phyloP scores from a whole-genome alignment of 2,797 vertebrate species.

The Poeciliopsis gracilis region DNA sequence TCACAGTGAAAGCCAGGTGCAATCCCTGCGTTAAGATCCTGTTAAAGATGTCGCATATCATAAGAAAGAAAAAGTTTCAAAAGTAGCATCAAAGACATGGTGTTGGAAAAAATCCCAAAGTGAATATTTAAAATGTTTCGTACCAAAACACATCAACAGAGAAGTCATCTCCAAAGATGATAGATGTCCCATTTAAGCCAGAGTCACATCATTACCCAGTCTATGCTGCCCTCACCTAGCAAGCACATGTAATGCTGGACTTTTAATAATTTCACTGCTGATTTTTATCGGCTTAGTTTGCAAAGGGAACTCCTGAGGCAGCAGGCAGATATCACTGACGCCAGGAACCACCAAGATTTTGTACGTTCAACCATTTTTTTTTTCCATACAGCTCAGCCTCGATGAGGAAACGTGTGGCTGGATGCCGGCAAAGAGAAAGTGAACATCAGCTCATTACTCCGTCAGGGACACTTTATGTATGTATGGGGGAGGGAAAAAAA shows the following conservation, averaged over 20 bases:
- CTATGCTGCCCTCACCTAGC: not conserved
- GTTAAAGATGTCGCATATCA: too few relatives aligned
- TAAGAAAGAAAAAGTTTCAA: not conserved
- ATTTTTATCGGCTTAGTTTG: not conserved
- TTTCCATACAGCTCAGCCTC: not conserved
- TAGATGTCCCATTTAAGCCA: not conserved
- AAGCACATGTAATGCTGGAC: not conserved
- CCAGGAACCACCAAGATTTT: not conserved
- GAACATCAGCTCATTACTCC: conserved; percentile 2
- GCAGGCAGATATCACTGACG: not conserved
- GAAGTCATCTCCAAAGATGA: not conserved
- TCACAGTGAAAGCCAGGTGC: not conserved
- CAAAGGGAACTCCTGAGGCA: conserved; percentile 3
- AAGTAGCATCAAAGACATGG: not conserved
- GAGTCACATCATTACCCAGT: not conserved
- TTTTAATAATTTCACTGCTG: not conserved
- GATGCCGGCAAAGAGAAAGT: conserved; percentile 1
- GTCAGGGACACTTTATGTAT: conserved; percentile 10
- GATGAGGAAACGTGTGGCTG: not conserved
- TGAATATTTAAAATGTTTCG: not conserved
- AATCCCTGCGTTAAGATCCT: not conserved
- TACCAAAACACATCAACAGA: not conserved
- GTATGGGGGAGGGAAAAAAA: too few relatives aligned
- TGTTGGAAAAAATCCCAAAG: not conserved
- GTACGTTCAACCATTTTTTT: not conserved